Conservation (phyloP, 2,113 vertebrate genomes). For the Podocnemis expansa region DNA sequence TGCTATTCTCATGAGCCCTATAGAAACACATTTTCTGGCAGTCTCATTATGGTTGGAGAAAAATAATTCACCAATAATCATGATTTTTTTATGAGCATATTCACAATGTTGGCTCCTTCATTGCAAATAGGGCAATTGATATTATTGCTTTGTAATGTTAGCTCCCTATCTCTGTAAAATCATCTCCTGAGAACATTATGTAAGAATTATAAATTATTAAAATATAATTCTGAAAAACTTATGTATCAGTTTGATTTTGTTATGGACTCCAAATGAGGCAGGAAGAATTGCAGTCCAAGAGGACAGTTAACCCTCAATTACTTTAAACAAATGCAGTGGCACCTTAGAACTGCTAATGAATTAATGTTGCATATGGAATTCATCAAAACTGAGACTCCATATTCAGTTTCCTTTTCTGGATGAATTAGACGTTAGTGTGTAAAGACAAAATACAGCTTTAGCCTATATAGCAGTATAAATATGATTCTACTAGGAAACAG, state of each 20-base stretch:
- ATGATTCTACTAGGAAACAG: neutral
- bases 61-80: neutral
- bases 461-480: neutral
- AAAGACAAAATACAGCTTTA: neutral
- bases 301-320: neutral
- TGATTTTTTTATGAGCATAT: neutral
- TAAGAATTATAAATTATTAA: slow-evolving; percentile 7
- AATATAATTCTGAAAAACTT: slow-evolving; percentile 8
- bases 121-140: neutral
- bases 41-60: neutral
- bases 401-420: neutral
- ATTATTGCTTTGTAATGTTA: neutral
- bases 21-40: neutral
- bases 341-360: neutral
- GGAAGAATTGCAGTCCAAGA: neutral
- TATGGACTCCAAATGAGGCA: neutral
- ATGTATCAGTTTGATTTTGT: neutral
- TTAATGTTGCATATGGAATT: neutral
- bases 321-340: neutral
- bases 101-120: neutral
- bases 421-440: neutral
- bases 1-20: neutral
- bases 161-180: neutral
- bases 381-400: neutral
- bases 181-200: neutral